Evolutionary conservation across 2,797 vertebrate species (phyloP).

Genomic region (Sebastes jordani): DNA sequence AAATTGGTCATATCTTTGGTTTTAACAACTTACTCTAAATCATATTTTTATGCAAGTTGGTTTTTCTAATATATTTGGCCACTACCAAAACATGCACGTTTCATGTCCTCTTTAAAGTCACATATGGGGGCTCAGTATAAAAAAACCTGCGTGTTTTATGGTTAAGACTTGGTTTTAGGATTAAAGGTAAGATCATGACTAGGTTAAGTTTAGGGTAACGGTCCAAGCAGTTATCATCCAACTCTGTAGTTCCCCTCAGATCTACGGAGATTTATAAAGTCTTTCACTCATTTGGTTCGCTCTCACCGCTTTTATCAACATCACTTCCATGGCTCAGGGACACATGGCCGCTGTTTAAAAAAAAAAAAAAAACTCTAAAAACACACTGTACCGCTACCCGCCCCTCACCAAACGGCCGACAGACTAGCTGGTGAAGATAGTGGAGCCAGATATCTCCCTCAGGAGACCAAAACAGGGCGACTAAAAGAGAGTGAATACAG

Average conservation of each 20-base stretch:
- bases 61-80: accelerated
- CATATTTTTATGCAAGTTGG: accelerated
- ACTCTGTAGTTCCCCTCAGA: too few relatives aligned
- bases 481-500: background rate
- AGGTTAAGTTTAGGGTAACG: background rate
- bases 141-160: too few relatives aligned
- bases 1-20: too few relatives aligned
- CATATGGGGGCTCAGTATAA: background rate
- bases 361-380: background rate
- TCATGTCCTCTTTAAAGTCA: background rate
- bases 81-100: too few relatives aligned
- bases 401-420: background rate
- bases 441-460: background rate
- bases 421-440: background rate
- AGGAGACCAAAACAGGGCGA: background rate
- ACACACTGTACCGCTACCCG: background rate
- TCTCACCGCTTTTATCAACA: too few relatives aligned
- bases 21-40: too few relatives aligned
- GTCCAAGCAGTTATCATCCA: background rate
- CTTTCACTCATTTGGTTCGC: too few relatives aligned
- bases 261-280: too few relatives aligned
- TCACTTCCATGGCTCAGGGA: too few relatives aligned
- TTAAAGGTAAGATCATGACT: background rate
- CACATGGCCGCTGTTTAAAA: too few relatives aligned
- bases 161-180: background rate